These are phyloP conservation scores for Trachythela sp. DNA, from an alignment of 64 coral and sea anemone species.

Conservation along the genomic window DNA sequence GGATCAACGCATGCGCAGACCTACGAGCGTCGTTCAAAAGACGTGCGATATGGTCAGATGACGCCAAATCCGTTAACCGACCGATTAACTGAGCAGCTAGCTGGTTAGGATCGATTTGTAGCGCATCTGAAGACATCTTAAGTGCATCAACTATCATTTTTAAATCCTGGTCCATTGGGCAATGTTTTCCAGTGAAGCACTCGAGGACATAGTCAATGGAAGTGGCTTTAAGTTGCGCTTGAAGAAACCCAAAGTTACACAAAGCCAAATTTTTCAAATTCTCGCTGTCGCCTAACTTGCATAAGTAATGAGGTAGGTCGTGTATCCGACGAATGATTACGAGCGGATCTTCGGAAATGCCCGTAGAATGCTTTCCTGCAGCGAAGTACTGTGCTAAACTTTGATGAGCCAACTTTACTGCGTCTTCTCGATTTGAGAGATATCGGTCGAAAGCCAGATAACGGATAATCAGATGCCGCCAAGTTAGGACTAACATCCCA, in stretches of 20 bases:
- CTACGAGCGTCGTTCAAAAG: slow-evolving; percentile 81
- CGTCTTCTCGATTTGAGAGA: slow-evolving; percentile 45
- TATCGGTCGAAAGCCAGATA: slow-evolving; percentile 74
- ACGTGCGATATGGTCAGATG: slow-evolving; percentile 58
- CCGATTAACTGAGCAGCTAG: slow-evolving; percentile 90
- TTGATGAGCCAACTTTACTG: slow-evolving; percentile 52
- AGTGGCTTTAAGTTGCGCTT: slow-evolving; percentile 58
- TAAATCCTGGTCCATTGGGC: slow-evolving; percentile 69
- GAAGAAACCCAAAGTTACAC: slow-evolving; percentile 87
- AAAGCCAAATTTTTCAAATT: slow-evolving; percentile 70
- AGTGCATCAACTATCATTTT: slow-evolving; percentile 77
- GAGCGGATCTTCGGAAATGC: slow-evolving; percentile 60
- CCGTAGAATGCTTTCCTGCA: slow-evolving; percentile 61
- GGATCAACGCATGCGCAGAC: slow-evolving; percentile 70
- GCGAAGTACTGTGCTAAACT: slow-evolving; percentile 64
- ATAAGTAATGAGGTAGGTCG: slow-evolving; percentile 77
- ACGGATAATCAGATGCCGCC: slow-evolving; percentile 70
- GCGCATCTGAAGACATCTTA: slow-evolving; percentile 82
- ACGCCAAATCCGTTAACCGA: slow-evolving; percentile 66
- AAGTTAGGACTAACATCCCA: slow-evolving; percentile 63
- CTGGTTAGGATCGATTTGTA: slow-evolving; percentile 64
- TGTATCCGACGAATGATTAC: slow-evolving; percentile 66
- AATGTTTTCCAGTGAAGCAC: slow-evolving; percentile 61
- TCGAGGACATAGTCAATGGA: slow-evolving; percentile 76
- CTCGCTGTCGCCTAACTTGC: slow-evolving; percentile 63